Evolutionary conservation across 2,888 invertebrate genomes (phyloP).

Genomic region (Sphaerophoria rueppellii): DNA sequence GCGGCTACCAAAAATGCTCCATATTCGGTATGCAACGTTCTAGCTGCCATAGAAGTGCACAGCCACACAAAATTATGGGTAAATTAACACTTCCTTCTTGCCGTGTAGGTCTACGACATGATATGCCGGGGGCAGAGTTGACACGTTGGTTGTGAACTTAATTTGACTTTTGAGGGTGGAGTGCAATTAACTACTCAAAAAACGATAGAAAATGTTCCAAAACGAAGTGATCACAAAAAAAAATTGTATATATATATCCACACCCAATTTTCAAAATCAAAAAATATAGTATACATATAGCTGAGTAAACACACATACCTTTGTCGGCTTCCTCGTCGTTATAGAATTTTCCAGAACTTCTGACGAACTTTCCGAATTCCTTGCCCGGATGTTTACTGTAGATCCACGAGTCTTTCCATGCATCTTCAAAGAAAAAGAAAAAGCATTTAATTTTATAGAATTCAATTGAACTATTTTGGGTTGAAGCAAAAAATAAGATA

Average conservation of each 20-base stretch:
- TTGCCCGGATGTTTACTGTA: slow-evolving; percentile 96
- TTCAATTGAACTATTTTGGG: neutral
- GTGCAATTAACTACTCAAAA: no score
- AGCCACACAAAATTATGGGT: slow-evolving; percentile 29
- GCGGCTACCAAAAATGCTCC: slow-evolving; percentile 36
- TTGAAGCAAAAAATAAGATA: neutral
- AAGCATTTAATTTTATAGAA: slow-evolving; percentile 12
- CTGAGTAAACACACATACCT: slow-evolving; percentile 84
- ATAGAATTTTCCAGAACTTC: slow-evolving; percentile 96
- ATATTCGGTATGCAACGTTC: neutral
- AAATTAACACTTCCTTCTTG: slow-evolving; percentile 42
- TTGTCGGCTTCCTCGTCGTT: slow-evolving; percentile 95
- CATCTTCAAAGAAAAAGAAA: slow-evolving; percentile 84
- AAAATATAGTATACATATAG: neutral
- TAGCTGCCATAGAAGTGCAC: slow-evolving; percentile 30
- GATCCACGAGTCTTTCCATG: slow-evolving; percentile 95
- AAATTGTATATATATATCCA: no score
- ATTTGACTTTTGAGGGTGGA: neutral
- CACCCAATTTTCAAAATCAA: neutral
- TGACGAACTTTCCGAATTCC: slow-evolving; percentile 96
- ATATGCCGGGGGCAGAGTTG: neutral
- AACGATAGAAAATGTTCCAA: neutral
- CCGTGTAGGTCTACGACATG: neutral
- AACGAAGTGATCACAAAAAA: no score
- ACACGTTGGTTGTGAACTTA: neutral